Conservation (phyloP, 2,888 invertebrate genomes). For the Mechanitis mazaeus region DNA sequence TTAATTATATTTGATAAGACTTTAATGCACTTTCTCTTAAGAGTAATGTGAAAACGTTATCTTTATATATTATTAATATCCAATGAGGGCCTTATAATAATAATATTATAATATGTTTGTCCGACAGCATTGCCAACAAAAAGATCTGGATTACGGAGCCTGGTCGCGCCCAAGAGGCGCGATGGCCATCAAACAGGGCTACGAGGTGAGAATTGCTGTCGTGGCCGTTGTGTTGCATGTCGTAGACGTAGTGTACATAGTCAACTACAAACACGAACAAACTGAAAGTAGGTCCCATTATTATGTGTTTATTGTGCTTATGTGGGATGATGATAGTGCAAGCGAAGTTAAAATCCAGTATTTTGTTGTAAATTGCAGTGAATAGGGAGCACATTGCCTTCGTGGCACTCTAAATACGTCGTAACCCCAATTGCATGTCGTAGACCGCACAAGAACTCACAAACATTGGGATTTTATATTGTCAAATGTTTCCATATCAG, state of each 20-base stretch:
- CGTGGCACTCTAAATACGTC: background rate
- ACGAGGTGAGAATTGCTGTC: slow-evolving; percentile 68
- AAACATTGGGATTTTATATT: no score
- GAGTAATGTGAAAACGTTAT: no score
- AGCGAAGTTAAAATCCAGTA: background rate
- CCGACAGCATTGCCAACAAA: slow-evolving; percentile 79
- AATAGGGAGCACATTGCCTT: background rate
- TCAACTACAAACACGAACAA: no score
- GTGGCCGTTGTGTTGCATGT: slow-evolving; percentile 16
- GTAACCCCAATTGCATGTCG: background rate
- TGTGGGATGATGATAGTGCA: no score
- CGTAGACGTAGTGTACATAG: slow-evolving; percentile 7
- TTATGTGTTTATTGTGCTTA: no score
- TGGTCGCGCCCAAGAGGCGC: slow-evolving; percentile 77
- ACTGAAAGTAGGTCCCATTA: no score
- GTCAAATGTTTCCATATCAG: no score
- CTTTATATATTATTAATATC: no score
- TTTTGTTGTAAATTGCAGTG: background rate
- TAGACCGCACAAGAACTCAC: background rate
- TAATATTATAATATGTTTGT: slow-evolving; percentile 39
- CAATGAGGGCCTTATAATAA: background rate
- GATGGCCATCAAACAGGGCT: slow-evolving; percentile 78
- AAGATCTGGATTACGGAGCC: slow-evolving; percentile 77
- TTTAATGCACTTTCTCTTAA: no score
- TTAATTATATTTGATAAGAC: no score